Evolutionary conservation across 2,888 invertebrate species (phyloP).

Genomic region (Rhamphomyia laevipes): DNA sequence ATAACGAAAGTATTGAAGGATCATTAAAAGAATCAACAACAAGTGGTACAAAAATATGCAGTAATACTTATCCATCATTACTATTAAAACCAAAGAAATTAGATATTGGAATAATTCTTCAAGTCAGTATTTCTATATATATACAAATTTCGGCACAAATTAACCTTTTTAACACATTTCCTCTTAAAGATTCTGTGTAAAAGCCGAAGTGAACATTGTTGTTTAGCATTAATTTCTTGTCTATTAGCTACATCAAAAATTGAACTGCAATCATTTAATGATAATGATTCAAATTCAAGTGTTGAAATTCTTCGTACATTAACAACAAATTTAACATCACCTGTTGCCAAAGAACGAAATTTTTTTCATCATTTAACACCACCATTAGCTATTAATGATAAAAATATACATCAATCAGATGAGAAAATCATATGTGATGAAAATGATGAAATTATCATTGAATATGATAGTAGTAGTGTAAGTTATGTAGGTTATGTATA

Average conservation of each 20-base stretch:
- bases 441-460: neutral
- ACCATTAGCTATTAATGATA: neutral
- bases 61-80: constrained; percentile 63
- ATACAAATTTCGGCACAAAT: too few species aligned
- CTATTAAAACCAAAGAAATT: constrained; percentile 58
- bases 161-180: too few species aligned
- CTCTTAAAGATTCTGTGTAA: constrained; percentile 42
- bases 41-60: constrained; percentile 42
- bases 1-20: constrained; percentile 12
- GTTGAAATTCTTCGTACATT: constrained; percentile 32
- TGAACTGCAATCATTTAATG: constrained; percentile 17
- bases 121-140: constrained; percentile 43
- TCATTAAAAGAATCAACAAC: constrained; percentile 1
- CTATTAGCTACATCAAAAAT: constrained; percentile 17
- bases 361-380: constrained; percentile 1
- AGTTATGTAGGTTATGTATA: too few species aligned
- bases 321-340: constrained; percentile 24
- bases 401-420: neutral
- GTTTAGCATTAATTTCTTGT: constrained; percentile 44
- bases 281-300: constrained; percentile 30
- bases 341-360: constrained; percentile 11
- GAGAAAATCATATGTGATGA: neutral
- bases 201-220: constrained; percentile 56
- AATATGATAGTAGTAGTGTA: too few species aligned
- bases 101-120: constrained; percentile 60